phyloP scores from a whole-genome alignment of 2,888 invertebrate genomes.

The Anodontia alba region DNA sequence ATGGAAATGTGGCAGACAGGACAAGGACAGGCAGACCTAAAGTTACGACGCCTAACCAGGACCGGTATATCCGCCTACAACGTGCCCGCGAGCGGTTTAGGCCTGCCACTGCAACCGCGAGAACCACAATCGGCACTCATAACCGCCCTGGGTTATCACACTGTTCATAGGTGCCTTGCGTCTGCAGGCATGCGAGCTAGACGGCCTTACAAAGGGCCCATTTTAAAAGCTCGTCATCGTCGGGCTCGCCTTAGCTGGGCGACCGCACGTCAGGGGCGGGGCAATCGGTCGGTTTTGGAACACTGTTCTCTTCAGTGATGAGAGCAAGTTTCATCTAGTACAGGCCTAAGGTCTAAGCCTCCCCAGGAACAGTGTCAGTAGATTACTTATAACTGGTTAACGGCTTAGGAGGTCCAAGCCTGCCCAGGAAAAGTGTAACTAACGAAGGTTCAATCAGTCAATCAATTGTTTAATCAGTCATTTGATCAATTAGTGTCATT shows the following conservation, averaged over 20 bases:
- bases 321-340: background rate
- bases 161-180: background rate
- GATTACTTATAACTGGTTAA: too few relatives aligned
- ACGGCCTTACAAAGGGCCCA: background rate
- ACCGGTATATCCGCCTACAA: background rate
- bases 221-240: background rate
- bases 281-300: background rate
- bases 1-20: background rate
- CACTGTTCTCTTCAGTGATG: background rate
- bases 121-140: background rate
- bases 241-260: background rate
- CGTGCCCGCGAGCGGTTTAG: too few relatives aligned
- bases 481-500: too few relatives aligned
- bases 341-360: background rate
- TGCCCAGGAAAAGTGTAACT: too few relatives aligned
- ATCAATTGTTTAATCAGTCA: too few relatives aligned
- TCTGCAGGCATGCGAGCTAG: background rate
- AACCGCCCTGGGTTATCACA: background rate
- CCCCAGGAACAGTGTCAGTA: too few relatives aligned
- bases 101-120: too few relatives aligned
- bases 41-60: background rate
- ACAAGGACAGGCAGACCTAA: background rate
- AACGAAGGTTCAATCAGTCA: too few relatives aligned
- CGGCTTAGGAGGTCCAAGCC: too few relatives aligned
- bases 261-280: background rate